phyloP scores from a whole-genome alignment of 2,888 invertebrate species.

The Eledona agricola region DNA sequence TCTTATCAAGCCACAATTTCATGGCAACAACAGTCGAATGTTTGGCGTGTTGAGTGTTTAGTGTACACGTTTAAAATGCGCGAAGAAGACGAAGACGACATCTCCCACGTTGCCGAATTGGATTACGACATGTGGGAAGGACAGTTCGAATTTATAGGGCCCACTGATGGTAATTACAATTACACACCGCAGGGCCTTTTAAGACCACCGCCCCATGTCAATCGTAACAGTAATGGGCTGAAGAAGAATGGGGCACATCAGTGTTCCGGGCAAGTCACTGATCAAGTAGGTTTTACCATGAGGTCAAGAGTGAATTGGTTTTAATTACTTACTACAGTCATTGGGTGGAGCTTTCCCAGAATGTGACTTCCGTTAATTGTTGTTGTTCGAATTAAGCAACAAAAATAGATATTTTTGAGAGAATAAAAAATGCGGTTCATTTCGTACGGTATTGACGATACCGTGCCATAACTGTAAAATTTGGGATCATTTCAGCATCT shows the following conservation, averaged over 20 bases:
- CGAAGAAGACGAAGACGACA: slow-evolving; percentile 59
- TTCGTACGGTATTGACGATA: too few species aligned
- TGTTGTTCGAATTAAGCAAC: too few species aligned
- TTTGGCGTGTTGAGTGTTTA: slow-evolving; percentile 20
- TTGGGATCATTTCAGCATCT: too few species aligned
- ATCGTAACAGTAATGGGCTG: slow-evolving; percentile 61
- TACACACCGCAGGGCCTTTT: slow-evolving; percentile 49
- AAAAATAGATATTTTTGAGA: too few species aligned
- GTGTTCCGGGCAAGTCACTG: slow-evolving; percentile 66
- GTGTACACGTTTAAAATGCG: slow-evolving; percentile 32
- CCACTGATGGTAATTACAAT: slow-evolving; percentile 50
- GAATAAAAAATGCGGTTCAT: too few species aligned
- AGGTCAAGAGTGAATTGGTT: slow-evolving; percentile 3
- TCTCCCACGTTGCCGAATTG: slow-evolving; percentile 67
- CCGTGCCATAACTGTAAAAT: too few species aligned
- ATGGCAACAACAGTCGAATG: too few species aligned
- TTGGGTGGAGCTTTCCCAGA: slow-evolving; percentile 10
- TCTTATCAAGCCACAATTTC: slow-evolving; percentile 32
- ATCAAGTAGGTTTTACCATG: slow-evolving; percentile 65
- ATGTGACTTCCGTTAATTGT: too few species aligned
- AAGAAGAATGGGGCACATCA: slow-evolving; percentile 67
- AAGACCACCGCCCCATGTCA: slow-evolving; percentile 42
- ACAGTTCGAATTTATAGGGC: slow-evolving; percentile 84
- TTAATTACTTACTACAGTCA: background rate
- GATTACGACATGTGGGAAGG: slow-evolving; percentile 91